Conservation (phyloP, 2,888 invertebrate genomes). For the Watsonalla binaria region DNA sequence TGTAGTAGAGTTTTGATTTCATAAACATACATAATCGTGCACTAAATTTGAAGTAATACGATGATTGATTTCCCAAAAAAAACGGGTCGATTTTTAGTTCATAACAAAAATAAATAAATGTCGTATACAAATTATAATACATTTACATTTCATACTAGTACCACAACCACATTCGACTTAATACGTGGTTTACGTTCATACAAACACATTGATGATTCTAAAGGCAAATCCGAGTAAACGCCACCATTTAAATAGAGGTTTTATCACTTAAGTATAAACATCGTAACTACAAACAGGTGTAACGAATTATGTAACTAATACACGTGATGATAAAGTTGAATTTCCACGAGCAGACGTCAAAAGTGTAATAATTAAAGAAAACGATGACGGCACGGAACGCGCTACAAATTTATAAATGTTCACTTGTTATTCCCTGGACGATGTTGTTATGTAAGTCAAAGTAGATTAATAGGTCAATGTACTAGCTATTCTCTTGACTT, state of each 20-base stretch:
- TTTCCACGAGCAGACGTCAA: slow-evolving; percentile 4
- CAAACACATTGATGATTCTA: slow-evolving; percentile 43
- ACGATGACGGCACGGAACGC: slow-evolving; percentile 44
- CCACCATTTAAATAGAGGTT: slow-evolving; percentile 34
- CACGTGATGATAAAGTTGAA: slow-evolving; percentile 8
- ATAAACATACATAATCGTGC: too few relatives aligned
- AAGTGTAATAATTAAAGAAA: slow-evolving; percentile 34
- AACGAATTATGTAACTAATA: slow-evolving; percentile 11
- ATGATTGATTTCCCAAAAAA: too few relatives aligned
- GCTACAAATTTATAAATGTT: slow-evolving; percentile 41
- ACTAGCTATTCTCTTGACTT: slow-evolving; percentile 36
- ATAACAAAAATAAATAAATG: not conserved
- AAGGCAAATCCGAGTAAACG: slow-evolving; percentile 44
- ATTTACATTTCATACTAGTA: slow-evolving; percentile 11
- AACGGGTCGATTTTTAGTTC: too few relatives aligned
- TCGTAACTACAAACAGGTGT: slow-evolving; percentile 3
- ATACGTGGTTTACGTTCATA: slow-evolving; percentile 22
- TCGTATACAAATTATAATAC: slow-evolving; percentile 7
- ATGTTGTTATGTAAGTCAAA: slow-evolving; percentile 50
- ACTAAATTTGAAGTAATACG: too few relatives aligned
- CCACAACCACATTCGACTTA: slow-evolving; percentile 17
- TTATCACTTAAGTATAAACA: slow-evolving; percentile 11
- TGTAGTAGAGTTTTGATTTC: too few relatives aligned
- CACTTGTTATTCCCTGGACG: slow-evolving; percentile 44
- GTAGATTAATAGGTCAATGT: slow-evolving; percentile 64